Evolutionary conservation across 1,140 invertebrate genomes (phyloP).

Genomic region (Drosophila sucinea): DNA sequence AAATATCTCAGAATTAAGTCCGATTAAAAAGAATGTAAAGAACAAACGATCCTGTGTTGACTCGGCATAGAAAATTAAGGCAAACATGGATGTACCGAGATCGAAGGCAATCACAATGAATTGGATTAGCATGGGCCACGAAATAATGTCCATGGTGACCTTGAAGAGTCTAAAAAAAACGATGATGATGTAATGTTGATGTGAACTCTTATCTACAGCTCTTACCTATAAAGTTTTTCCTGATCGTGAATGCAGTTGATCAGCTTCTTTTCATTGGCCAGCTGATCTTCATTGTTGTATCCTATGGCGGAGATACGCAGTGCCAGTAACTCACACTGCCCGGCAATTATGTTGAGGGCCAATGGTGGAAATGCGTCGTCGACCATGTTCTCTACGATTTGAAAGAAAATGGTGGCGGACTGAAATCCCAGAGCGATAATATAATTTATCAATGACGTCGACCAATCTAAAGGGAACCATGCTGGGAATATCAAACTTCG

Average conservation of each 20-base stretch:
- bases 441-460: slow-evolving; percentile 27
- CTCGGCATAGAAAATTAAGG: slow-evolving; percentile 52
- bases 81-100: slow-evolving; percentile 42
- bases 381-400: slow-evolving; percentile 52
- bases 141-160: slow-evolving; percentile 43
- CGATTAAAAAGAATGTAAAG: slow-evolving; percentile 44
- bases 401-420: slow-evolving; percentile 30
- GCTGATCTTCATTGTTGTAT: slow-evolving; percentile 6
- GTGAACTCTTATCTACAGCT: not conserved
- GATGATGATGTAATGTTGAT: not conserved
- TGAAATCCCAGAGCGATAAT: slow-evolving; percentile 45
- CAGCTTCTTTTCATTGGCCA: slow-evolving; percentile 45
- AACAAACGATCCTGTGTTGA: slow-evolving; percentile 37
- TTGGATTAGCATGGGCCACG: slow-evolving; percentile 65
- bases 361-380: slow-evolving; percentile 62
- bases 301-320: slow-evolving; percentile 56
- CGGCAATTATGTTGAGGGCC: slow-evolving; percentile 44
- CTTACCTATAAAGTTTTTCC: slow-evolving; percentile 55
- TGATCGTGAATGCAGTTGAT: slow-evolving; percentile 62
- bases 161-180: slow-evolving; percentile 41
- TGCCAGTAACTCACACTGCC: slow-evolving; percentile 56
- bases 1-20: slow-evolving; percentile 52
- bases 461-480: slow-evolving; percentile 73
- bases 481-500: slow-evolving; percentile 51
- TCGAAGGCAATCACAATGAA: slow-evolving; percentile 60